These are phyloP conservation scores for Rhodophaea formosa DNA, from an alignment of 2,888 invertebrate species.

Conservation along the genomic window DNA sequence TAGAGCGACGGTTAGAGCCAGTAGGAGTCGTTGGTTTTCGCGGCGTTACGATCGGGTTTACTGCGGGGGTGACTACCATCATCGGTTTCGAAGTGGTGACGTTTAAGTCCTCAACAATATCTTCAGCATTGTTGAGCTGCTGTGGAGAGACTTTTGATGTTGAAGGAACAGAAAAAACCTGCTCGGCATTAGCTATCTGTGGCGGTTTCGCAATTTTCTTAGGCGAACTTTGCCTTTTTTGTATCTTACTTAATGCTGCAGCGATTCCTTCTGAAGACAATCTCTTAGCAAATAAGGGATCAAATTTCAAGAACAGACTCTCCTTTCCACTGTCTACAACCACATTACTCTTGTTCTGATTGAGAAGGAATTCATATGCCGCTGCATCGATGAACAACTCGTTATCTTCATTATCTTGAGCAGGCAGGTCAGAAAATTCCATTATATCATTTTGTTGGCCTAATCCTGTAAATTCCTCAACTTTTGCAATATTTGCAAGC, in stretches of 20 bases:
- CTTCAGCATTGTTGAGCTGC: constrained; percentile 37
- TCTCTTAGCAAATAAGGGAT: constrained; percentile 68
- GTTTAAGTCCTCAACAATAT: constrained; percentile 52
- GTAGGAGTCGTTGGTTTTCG: constrained; percentile 57
- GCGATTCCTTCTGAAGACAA: constrained; percentile 60
- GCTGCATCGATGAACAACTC: constrained; percentile 75
- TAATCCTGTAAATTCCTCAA: constrained; percentile 45
- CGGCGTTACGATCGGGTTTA: constrained; percentile 56
- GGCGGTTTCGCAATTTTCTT: constrained; percentile 41
- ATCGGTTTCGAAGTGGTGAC: constrained; percentile 62
- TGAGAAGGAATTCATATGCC: constrained; percentile 68
- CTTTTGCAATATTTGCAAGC: constrained; percentile 46
- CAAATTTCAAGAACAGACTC: constrained; percentile 72
- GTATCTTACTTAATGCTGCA: constrained; percentile 52
- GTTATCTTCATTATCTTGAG: constrained; percentile 46
- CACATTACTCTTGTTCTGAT: constrained; percentile 62
- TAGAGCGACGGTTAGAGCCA: constrained; percentile 62
- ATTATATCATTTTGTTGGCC: constrained; percentile 51
- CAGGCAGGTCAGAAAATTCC: constrained; percentile 50
- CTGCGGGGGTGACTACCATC: constrained; percentile 72
- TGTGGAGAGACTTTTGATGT: constrained; percentile 40
- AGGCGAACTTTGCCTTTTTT: constrained; percentile 60
- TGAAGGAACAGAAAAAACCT: constrained; percentile 46
- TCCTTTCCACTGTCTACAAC: constrained; percentile 71
- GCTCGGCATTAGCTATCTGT: constrained; percentile 31